Base-by-base conservation (phyloP, 2,113 vertebrate species). In the Dicaeum eximium region DNA sequence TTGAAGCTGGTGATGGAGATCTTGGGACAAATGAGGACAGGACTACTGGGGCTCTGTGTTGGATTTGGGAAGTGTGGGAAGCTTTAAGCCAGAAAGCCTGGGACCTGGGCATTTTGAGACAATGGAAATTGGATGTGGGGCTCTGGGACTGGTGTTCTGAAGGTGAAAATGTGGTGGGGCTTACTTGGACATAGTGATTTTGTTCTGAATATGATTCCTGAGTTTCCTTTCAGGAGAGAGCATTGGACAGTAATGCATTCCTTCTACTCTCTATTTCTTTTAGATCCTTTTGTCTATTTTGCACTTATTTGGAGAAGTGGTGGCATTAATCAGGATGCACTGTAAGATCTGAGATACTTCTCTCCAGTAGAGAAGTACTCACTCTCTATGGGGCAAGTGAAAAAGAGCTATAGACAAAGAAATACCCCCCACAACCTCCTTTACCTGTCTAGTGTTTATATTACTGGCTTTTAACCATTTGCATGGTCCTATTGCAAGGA, bases 381-480 rank as follows among this genome's bases (percentile, higher is more conserved):
- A 10, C 3, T 50, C 3, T 38, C 2, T 45, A 11, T 27, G 4
- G 20, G 17, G 5, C 15, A 89, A 84, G 69, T 69, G 8, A 38
- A 67, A 79, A 67, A 47, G 8, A 18, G 16, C 4, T 37, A 3
- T 5, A 45, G 53, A 37, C 2, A 82, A 20, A 20, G 3, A 85
- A 64, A 28, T 35, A 0, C 0, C 2, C 2, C 4, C 8, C 7
- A 0, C 14, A 48, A 11, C 3, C 5, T 48, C 13, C 13, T 60
- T 77, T 80, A 11, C 37, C 12, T 56, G 2, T 7, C 48, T 37
- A 83, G 1, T 1, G 0, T 48, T 87, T 15, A 7, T 47, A 42
- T 45, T 70, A 22, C 24, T 44, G 23, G 1, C 18, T 74, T 94
- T 83, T 65, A 57, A n/a, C 28, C 5, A 12, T 20, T 44, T 4